A percentile compares a stretch with the other conserved stretches of the same genome.
Conservation (phyloP, 2,797 vertebrate species). For the Momotus momota region DNA sequence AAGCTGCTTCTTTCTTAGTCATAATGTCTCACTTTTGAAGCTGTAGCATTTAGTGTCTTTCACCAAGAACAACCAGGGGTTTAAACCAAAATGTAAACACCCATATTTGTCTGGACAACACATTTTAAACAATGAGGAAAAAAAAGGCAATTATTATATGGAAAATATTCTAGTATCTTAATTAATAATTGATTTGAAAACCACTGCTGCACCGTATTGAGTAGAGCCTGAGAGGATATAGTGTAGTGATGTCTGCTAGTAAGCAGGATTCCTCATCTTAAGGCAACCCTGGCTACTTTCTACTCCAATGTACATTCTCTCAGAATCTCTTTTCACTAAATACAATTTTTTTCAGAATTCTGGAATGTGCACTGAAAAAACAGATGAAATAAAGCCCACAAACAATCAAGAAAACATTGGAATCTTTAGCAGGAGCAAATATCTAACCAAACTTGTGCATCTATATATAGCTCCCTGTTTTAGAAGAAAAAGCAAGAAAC, state of each 20-base stretch:
- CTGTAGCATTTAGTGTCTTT: not conserved
- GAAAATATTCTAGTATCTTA: not conserved
- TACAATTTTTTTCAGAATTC: not conserved
- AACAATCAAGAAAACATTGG: not conserved
- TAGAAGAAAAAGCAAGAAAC: not conserved
- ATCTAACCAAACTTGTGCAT: not conserved
- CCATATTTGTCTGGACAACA: not conserved
- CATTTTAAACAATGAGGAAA: not conserved
- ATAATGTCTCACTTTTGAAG: not conserved
- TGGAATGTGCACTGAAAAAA: not conserved
- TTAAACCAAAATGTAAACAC: not conserved
- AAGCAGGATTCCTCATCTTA: not conserved
- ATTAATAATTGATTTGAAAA: not conserved
- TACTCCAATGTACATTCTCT: not conserved
- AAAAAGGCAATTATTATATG: not conserved
- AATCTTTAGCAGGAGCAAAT: not conserved
- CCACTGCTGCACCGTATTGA: not conserved
- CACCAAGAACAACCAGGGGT: not conserved
- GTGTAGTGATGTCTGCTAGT: rapidly evolving
- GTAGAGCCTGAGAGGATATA: not conserved
- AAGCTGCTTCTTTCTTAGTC: not conserved
- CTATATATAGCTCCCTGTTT: not conserved
- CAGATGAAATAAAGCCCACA: not conserved
- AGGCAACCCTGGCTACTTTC: not conserved
- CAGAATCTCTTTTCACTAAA: not conserved